Conservation (phyloP, 2,888 invertebrate genomes). For the Aleiodes alternator region DNA sequence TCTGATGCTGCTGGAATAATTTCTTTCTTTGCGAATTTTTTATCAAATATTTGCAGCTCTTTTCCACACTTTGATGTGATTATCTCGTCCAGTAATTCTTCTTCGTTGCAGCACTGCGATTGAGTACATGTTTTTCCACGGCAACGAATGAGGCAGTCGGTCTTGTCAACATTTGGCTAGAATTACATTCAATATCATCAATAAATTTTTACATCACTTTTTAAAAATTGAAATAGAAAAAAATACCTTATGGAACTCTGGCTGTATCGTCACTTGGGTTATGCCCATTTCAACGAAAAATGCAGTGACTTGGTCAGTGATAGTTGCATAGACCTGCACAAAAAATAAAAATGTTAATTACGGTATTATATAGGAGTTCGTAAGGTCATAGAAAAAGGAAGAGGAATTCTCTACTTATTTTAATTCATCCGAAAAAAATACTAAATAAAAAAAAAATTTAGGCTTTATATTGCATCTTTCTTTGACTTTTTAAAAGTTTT, state of each 20-base stretch:
- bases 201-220: not conserved
- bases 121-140: slow-evolving; percentile 67
- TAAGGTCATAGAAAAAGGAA: too few relatives aligned
- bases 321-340: slow-evolving; percentile 77
- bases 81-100: slow-evolving; percentile 54
- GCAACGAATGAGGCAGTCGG: slow-evolving; percentile 69
- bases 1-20: slow-evolving; percentile 54
- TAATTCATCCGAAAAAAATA: too few relatives aligned
- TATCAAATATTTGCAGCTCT: slow-evolving; percentile 51
- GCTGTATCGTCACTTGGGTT: slow-evolving; percentile 90
- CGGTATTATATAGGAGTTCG: too few relatives aligned
- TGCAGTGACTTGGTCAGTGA: slow-evolving; percentile 80
- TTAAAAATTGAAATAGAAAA: not conserved
- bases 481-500: too few relatives aligned
- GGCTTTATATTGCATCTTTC: too few relatives aligned
- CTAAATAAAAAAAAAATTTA: too few relatives aligned
- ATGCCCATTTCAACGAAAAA: slow-evolving; percentile 90
- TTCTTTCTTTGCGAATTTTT: slow-evolving; percentile 62
- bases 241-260: slow-evolving; percentile 81
- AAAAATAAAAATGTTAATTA: slow-evolving; percentile 24
- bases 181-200: slow-evolving; percentile 39
- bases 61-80: slow-evolving; percentile 21
- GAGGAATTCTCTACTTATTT: too few relatives aligned
- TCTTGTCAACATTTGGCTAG: slow-evolving; percentile 60
- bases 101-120: slow-evolving; percentile 68